phyloP scores from a whole-genome alignment of 2,113 vertebrate genomes.

The Verasper variegatus region DNA sequence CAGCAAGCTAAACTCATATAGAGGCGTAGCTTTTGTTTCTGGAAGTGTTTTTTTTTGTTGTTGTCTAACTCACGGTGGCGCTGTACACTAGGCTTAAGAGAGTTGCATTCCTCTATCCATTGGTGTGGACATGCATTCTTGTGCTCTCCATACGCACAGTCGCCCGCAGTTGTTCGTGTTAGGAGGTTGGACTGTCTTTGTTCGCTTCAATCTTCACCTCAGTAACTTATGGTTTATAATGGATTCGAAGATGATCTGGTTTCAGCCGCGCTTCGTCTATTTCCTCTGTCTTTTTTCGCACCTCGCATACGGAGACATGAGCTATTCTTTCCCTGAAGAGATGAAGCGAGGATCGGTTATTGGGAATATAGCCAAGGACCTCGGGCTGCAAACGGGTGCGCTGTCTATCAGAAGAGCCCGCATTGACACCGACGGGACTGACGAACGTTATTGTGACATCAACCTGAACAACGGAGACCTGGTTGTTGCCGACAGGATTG shows the following conservation, averaged over 20 bases:
- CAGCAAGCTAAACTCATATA: not conserved
- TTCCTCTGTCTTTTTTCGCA: conserved; percentile 10
- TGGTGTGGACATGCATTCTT: not conserved
- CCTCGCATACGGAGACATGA: conserved; percentile 65
- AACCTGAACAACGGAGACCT: conserved; percentile 77
- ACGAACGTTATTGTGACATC: conserved; percentile 78
- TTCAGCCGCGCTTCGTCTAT: not conserved
- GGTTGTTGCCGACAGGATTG: conserved; percentile 77
- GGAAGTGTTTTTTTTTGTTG: not conserved
- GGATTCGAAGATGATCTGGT: not conserved
- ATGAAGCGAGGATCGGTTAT: conserved; percentile 79
- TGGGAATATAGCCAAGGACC: conserved; percentile 82
- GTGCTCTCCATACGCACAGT: not conserved
- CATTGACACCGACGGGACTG: conserved; percentile 54
- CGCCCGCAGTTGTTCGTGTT: not conserved
- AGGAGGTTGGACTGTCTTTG: not conserved
- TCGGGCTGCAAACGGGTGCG: conserved; percentile 69
- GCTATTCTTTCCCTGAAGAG: conserved; percentile 83
- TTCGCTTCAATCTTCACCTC: not conserved
- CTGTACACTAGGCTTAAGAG: conserved; percentile 33
- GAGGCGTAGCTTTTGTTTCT: not conserved
- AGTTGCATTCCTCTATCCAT: not conserved
- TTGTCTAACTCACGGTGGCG: conserved; percentile 67
- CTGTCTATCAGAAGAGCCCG: conserved; percentile 69
- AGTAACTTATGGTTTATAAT: not conserved